Conservation (phyloP, 2,113 vertebrate species). For the Neodon shergylaensis region DNA sequence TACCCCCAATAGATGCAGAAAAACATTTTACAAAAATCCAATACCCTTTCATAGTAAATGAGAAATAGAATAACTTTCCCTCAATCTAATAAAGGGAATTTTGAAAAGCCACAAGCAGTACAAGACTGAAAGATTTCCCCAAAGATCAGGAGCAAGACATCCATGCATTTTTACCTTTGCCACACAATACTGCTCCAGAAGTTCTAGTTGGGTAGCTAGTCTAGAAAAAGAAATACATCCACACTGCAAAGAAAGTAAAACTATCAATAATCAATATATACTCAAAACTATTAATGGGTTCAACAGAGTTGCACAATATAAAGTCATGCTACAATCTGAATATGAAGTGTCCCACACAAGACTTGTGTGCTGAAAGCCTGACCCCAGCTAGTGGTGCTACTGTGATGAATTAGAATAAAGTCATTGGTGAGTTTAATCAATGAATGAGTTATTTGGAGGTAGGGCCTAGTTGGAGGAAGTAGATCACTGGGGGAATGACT, state of each 20-base stretch:
- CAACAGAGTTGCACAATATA: not conserved
- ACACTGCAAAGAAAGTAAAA: not conserved
- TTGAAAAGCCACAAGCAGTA: not conserved
- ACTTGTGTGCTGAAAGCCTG: not conserved
- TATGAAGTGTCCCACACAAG: not conserved
- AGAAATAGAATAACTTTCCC: not conserved
- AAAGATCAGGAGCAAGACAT: not conserved
- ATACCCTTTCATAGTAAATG: not conserved
- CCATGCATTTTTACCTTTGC: not conserved
- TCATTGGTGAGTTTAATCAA: not conserved
- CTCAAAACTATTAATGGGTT: not conserved
- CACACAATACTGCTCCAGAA: not conserved
- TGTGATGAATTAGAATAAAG: not conserved
- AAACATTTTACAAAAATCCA: not conserved
- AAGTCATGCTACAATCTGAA: not conserved
- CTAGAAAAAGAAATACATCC: not conserved
- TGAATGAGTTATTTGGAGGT: not conserved
- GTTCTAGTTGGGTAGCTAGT: not conserved
- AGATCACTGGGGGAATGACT: not conserved
- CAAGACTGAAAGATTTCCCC: not conserved
- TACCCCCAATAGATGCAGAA: not conserved
- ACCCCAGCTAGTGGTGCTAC: not conserved
- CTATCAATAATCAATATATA: not conserved
- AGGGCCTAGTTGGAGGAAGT: not conserved
- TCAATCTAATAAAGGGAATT: not conserved